Percentiles rank a stretch among this genome's conserved stretches.
Evolutionary conservation across 2,888 invertebrate species (phyloP).

Genomic region (Oxycera nigricornis): DNA sequence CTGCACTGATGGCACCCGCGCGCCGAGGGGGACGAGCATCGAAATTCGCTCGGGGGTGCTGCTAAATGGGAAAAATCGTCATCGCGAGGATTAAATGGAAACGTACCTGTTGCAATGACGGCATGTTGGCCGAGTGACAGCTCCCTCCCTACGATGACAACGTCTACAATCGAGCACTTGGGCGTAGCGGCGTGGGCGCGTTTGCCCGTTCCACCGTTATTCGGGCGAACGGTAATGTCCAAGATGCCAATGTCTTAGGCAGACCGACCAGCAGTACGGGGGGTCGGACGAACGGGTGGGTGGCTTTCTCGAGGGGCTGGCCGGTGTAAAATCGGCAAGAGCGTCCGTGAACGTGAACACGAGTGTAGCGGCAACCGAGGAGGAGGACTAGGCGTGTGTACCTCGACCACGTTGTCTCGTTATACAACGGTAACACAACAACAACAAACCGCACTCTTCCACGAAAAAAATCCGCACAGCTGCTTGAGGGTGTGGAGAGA

Average conservation of each 20-base stretch:
- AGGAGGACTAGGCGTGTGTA: constrained; percentile 36
- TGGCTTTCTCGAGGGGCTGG: background rate
- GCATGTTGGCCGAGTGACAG: constrained; percentile 56
- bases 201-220: background rate
- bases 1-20: background rate
- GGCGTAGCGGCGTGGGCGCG: constrained; percentile 3
- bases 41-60: background rate
- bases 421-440: constrained; percentile 43
- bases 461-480: constrained; percentile 30
- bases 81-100: constrained; percentile 48
- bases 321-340: constrained; percentile 16
- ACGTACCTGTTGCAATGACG: constrained; percentile 62
- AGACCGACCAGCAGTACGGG: background rate
- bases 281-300: too few species aligned
- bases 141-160: constrained; percentile 28
- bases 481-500: constrained; percentile 30
- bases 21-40: background rate
- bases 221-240: background rate
- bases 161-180: background rate
- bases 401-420: constrained; percentile 47
- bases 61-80: constrained; percentile 14
- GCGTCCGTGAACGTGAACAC: constrained; percentile 14
- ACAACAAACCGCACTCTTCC: constrained; percentile 41
- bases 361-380: background rate
- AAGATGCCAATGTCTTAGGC: constrained; percentile 9